Evolutionary conservation across 2,888 invertebrate genomes (phyloP), one percentile per base, ranked within the genome.

Genomic region (Sinohyriopsis cumingii): DNA sequence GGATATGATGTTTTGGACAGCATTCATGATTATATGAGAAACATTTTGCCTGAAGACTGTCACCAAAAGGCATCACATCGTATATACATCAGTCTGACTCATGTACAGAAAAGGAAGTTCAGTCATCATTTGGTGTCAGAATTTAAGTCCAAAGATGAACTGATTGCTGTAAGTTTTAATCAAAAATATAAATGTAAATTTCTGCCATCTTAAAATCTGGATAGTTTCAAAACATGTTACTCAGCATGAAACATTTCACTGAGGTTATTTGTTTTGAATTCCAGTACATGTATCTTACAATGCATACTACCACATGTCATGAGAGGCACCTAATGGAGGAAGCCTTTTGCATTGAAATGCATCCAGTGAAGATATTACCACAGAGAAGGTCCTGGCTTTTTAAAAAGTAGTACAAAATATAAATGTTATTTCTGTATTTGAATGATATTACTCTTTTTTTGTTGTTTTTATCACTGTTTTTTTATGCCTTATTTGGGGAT

Each of bases 81-180:
- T 83, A 92, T 99, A 24, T 96, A 96, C 90, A 94, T 99, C 77
- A 99, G 98, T 0, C 92, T 99, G 67, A 99, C 99, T 0, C 93
- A 97, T 83, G 95, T 96, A 5, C 94, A 82, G 96, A 98, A 91
- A 95, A 96, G 63, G 59, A 60, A 64, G 5, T 45, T 67, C 28
- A 94, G 96, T 90, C 99, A 99, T 91, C 96, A 97, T 59, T 95
- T 99, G 68, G 94, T 99, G 19, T 95, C 96, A 0, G 94, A 98
- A 78, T 99, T 96, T 86, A 93, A 94, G 60, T 95, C 95, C 24
- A 94, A 95, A 85, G 95, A 98, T 87, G 98, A 99, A 94, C 92
- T 99, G 91, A 98, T 88, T 94, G 97, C 81, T 95, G 98, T 96
- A 64, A 63, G 68, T 62, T 24, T 25, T 64, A 20, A 63, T 25